Base-by-base conservation (phyloP, 2,888 invertebrate species). In the Portevinia maculata region DNA sequence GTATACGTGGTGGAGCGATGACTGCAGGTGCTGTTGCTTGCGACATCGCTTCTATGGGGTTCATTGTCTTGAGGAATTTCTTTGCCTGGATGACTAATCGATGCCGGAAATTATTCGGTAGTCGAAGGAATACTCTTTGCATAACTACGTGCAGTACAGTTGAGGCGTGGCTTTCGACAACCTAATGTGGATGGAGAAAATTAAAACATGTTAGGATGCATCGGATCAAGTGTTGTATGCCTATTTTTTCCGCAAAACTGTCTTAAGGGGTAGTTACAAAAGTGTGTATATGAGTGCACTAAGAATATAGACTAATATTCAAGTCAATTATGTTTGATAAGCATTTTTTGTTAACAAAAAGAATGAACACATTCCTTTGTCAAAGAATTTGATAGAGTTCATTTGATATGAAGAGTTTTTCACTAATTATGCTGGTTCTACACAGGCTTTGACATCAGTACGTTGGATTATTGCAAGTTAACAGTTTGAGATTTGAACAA, bases 1-100 rank as follows among this genome's bases (percentile, higher is more conserved):
- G 90, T 85, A 87, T 86, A 59, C 85, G 60, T n/a, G 50, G 44
- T 21, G 48, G 52, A 17, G 60, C 4, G 15, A 4, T 34, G 11
- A 21, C 6, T 0, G 28, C 15, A 34, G 41, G n/a, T 34, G 34
- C n/a, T 7, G 32, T 34, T 30, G 53, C 19, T 53, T 55, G 32
- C 24, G 53, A 9, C 52, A 41, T 15, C 39, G 15, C 11, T 5
- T 9, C 30, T 19, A 24, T 59, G 30, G 59, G 60, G 19, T 60
- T 67, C 83, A 83, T 78, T 62, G 53, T 60, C 71, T 62, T 67
- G 21, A 73, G 32, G 3, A 57, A 17, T 50, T 67, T 65, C 44
- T 50, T 78, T 52, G 71, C 34, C 4, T 78, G 62, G 46, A 41
- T 78, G 55, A 78, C 59, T 41, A 73, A 57, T 44, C 24, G 78